Evolutionary conservation across 2,888 invertebrate species (phyloP).

Genomic region (Frankliniella fusca): DNA sequence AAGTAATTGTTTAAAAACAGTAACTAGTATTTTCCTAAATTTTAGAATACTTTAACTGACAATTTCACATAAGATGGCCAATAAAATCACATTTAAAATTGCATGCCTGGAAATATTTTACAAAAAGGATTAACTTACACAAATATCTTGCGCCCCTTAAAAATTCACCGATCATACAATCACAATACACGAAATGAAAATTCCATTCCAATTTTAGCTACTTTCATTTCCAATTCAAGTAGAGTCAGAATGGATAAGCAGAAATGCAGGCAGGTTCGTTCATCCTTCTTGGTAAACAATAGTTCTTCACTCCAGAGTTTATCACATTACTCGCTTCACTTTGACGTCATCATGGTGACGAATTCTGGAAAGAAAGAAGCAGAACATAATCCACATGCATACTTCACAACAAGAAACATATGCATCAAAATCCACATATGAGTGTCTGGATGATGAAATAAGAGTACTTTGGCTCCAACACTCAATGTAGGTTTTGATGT

Average conservation of each 20-base stretch:
- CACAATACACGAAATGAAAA: conserved; percentile 17
- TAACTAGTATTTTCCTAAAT: conserved; percentile 25
- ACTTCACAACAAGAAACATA: conserved; percentile 22
- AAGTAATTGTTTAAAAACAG: conserved; percentile 27
- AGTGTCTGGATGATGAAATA: neutral
- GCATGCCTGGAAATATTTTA: conserved; percentile 26
- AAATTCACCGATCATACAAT: neutral
- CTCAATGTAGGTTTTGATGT: neutral
- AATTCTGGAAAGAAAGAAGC: conserved; percentile 72
- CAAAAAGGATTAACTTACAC: conserved; percentile 26
- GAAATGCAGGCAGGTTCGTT: conserved; percentile 42
- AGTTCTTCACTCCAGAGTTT: conserved; percentile 40
- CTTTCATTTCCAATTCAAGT: conserved; percentile 41
- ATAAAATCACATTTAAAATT: conserved; percentile 19
- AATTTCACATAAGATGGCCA: conserved; percentile 22
- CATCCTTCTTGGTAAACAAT: conserved; percentile 34
- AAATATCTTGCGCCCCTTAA: conserved; percentile 22
- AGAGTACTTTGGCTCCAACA: neutral
- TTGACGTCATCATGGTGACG: conserved; percentile 99
- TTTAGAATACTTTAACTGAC: conserved; percentile 26
- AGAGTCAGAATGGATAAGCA: conserved; percentile 43
- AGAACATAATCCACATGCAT: conserved; percentile 33
- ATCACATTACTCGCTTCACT: conserved; percentile 60
- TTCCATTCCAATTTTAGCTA: conserved; percentile 36
- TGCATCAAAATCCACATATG: conserved; percentile 23